Conservation (phyloP, 2,888 invertebrate species). For the Tyria jacobaeae region DNA sequence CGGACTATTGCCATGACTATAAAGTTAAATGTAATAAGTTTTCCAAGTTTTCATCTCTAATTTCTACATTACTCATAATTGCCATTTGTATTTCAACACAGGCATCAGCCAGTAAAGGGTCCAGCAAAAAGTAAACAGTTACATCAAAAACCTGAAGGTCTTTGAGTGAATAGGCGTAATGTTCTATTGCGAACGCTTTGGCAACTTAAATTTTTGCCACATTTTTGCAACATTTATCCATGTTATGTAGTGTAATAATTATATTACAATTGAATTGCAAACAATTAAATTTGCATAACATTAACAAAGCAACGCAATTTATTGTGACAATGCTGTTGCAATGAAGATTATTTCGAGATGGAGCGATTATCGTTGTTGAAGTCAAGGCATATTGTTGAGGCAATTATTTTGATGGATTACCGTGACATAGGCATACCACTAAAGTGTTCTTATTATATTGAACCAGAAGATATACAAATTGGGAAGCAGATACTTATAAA, state of each 20-base stretch:
- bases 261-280: conserved; percentile 26
- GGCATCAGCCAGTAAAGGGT: too few species aligned
- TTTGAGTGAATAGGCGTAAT: conserved; percentile 1
- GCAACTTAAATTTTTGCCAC: conserved; percentile 14
- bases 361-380: background rate
- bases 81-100: too few species aligned
- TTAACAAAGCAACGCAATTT: conserved; percentile 4
- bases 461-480: too few species aligned
- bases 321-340: conserved; percentile 14
- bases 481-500: too few species aligned
- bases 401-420: background rate
- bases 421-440: too few species aligned
- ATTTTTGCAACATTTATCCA: conserved; percentile 21
- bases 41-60: too few species aligned
- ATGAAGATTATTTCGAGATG: background rate
- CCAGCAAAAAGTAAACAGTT: background rate
- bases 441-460: too few species aligned
- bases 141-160: background rate
- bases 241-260: conserved; percentile 19
- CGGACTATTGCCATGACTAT: too few species aligned
- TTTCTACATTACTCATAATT: too few species aligned
- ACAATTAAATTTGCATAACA: conserved; percentile 22
- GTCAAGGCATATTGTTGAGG: background rate
- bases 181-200: conserved; percentile 11
- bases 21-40: too few species aligned